A percentile compares a stretch with the other conserved stretches of the same genome.
Evolutionary conservation across 2,888 invertebrate species (phyloP).

Genomic region (Gerosis bhagava): DNA sequence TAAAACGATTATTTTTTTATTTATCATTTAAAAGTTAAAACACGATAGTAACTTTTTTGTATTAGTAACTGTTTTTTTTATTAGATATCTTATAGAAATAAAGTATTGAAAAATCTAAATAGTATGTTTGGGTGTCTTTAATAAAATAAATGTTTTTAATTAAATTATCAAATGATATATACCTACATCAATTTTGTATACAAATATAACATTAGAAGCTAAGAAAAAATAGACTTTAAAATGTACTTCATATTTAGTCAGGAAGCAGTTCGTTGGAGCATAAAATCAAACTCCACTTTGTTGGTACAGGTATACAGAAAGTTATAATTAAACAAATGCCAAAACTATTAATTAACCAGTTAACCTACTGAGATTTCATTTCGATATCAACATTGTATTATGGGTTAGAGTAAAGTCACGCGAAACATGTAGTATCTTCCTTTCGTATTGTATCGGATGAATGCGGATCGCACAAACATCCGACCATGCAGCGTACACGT

Average conservation of each 20-base stretch:
- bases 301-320: neutral
- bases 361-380: neutral
- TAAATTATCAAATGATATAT: too few species aligned
- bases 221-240: too few species aligned
- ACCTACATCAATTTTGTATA: too few species aligned
- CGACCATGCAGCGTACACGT: slow-evolving; percentile 40
- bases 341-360: neutral
- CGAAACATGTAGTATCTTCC: slow-evolving; percentile 56
- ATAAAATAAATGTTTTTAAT: too few species aligned
- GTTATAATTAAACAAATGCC: neutral
- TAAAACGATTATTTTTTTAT: too few species aligned
- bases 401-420: slow-evolving; percentile 43
- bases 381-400: slow-evolving; percentile 7
- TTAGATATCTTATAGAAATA: too few species aligned
- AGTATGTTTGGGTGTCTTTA: too few species aligned
- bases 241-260: neutral
- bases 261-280: slow-evolving; percentile 27
- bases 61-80: too few species aligned
- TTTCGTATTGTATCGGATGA: slow-evolving; percentile 35
- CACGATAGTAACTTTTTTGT: too few species aligned
- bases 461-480: slow-evolving; percentile 64
- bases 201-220: too few species aligned
- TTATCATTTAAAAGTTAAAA: too few species aligned
- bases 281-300: slow-evolving; percentile 31
- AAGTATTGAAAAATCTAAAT: too few species aligned